A percentile compares a stretch with the other conserved stretches of the same genome.
Conservation (phyloP, 2,113 vertebrate genomes). For the Muntiacus reevesi region DNA sequence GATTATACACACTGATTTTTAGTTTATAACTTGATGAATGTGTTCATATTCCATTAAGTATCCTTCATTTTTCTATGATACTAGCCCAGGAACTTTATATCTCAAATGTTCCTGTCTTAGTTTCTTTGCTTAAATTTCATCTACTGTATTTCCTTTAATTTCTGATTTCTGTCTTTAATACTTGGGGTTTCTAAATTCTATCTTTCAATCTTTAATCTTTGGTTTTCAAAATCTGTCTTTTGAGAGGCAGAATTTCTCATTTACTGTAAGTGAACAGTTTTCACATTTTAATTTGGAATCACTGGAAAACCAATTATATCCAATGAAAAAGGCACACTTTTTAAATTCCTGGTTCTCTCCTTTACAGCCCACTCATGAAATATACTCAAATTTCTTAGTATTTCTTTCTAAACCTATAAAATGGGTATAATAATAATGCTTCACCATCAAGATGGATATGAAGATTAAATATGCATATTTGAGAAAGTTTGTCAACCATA, state of each 20-base stretch:
- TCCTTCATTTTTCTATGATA: background rate
- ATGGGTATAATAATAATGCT: background rate
- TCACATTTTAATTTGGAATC: background rate
- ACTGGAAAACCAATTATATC: background rate
- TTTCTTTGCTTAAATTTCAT: background rate
- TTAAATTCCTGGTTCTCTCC: background rate
- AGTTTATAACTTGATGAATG: background rate
- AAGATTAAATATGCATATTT: background rate
- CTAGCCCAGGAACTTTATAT: background rate
- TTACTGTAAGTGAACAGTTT: background rate
- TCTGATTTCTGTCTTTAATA: background rate
- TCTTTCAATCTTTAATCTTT: background rate
- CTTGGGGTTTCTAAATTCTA: background rate
- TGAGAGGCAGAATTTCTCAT: background rate
- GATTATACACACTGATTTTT: background rate
- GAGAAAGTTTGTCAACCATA: background rate
- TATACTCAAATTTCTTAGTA: background rate
- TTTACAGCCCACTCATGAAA: background rate
- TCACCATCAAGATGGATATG: background rate
- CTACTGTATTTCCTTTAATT: background rate
- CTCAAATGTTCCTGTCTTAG: background rate
- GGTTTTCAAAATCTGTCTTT: background rate
- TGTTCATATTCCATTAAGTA: background rate
- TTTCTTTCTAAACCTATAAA: background rate
- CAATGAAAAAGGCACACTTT: background rate